Base-by-base conservation (phyloP, 30 jellyfish, hydroid and myxozoan species). In the Calvadosia cruxmelitensis region DNA sequence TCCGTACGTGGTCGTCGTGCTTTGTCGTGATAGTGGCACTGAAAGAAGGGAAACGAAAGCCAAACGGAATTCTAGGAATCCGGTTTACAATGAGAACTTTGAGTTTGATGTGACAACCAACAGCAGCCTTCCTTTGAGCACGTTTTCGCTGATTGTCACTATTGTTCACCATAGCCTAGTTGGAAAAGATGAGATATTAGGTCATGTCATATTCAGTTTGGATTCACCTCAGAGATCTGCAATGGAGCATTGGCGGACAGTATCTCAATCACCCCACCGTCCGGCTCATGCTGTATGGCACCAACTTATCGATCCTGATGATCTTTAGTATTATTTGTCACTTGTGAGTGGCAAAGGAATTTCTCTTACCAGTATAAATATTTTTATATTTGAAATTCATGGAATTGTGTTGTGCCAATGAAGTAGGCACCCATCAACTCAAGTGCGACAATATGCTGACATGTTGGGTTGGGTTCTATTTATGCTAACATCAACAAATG, bases 191-290 rank as follows among this genome's bases (percentile, higher is more conserved):
- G 94, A 77, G 36, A 79, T 82, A 12, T 50, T 89, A 51, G 98
- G 98, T 16, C 98, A 89, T 74, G 95, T 89, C 69, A 89, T 89
- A 26, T 89, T 89, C 50, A 62, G 94, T 53, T 78, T 89, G 12
- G 93, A 78, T 49, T 77, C 98, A 33, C 76, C 91, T n/a, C 95
- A 89, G 68, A 52, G 25, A 26, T 48, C 84, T 10, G 95, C 95
- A 0, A 84, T 61, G 0, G 78, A 77, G 0, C 94, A 89, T 66
- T 89, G 95, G 95, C 53, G 81, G 77, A 67, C 61, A 23, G 86
- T 82, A 0, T 61, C 71, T 34, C 83, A 82, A 42, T 64, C 92
- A 0, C 98, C 98, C 7, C 95, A 89, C 50, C 42, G 34, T n/a
- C 63, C 68, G 1, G 57, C 57, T 42, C 51, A 57, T 29, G 72